phyloP scores from a whole-genome alignment of 2,113 vertebrate species.

The Ptilorrhoa leucosticta region DNA sequence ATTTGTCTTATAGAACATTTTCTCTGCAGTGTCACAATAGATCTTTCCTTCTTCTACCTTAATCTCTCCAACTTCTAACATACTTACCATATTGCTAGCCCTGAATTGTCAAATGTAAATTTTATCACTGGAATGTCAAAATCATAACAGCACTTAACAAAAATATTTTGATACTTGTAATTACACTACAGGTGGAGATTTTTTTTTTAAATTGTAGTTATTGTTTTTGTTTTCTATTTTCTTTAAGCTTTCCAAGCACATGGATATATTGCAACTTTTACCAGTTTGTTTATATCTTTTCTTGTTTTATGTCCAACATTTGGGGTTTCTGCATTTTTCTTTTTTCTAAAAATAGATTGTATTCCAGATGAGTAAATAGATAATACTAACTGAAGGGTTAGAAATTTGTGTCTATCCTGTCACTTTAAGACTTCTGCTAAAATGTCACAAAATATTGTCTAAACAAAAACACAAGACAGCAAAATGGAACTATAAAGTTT shows the following conservation, averaged over 20 bases:
- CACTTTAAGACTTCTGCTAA: background rate
- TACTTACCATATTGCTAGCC: background rate
- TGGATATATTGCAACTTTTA: background rate
- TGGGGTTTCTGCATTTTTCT: background rate
- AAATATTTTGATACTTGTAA: background rate
- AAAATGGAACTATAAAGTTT: background rate
- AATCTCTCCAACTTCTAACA: background rate
- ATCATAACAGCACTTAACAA: background rate
- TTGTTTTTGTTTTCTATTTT: background rate
- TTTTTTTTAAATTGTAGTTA: background rate
- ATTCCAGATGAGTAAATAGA: background rate
- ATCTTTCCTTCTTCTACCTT: background rate
- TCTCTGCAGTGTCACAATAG: background rate
- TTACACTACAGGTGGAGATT: rapidly evolving
- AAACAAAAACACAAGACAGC: background rate
- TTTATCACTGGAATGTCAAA: background rate
- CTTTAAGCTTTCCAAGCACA: background rate
- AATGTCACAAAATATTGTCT: background rate
- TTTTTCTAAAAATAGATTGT: background rate
- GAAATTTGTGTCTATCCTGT: background rate
- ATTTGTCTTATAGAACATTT: background rate
- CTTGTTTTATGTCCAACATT: background rate
- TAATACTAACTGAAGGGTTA: background rate
- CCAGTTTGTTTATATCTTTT: rapidly evolving
- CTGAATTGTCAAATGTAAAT: background rate